Evolutionary conservation across 2,797 vertebrate species (phyloP).

Genomic region (Myotis myotis): DNA sequence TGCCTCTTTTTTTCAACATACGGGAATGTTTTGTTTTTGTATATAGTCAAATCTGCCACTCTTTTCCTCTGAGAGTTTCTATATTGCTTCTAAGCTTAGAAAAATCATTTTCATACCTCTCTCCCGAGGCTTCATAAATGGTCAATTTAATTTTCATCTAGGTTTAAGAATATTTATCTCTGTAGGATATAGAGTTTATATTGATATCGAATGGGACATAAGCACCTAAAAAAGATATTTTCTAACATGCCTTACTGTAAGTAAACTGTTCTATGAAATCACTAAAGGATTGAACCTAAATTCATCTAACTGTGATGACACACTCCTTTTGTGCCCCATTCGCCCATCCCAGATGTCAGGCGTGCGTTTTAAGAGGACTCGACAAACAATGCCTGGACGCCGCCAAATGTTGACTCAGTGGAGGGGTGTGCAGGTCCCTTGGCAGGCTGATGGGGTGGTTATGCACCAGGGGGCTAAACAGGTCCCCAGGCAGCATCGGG

Average conservation of each 20-base stretch:
- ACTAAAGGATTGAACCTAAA: slow-evolving; percentile 22
- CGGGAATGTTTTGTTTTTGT: slow-evolving; percentile 47
- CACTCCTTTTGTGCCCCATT: background rate
- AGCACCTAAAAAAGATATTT: slow-evolving; percentile 28
- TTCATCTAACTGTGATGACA: background rate
- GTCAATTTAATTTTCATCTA: slow-evolving; percentile 72
- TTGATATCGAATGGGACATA: background rate
- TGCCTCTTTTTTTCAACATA: slow-evolving; percentile 14
- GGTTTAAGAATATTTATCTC: slow-evolving; percentile 69
- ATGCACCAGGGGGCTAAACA: background rate
- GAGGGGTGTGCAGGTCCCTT: background rate
- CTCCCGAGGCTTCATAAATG: slow-evolving; percentile 67
- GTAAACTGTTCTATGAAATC: background rate
- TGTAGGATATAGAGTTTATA: slow-evolving; percentile 45
- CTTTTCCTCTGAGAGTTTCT: slow-evolving; percentile 54
- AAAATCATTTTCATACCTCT: slow-evolving; percentile 61
- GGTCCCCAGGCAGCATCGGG: background rate
- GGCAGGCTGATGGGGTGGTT: background rate
- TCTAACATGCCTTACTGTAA: slow-evolving; percentile 38
- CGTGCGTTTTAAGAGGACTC: background rate
- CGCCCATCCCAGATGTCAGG: background rate
- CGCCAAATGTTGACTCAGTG: background rate
- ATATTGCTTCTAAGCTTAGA: slow-evolving; percentile 63
- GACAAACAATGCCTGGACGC: background rate
- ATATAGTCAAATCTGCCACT: slow-evolving; percentile 45